A percentile compares a stretch with the other conserved stretches of the same genome.
Conservation (phyloP, 2,797 vertebrate species). For the Hafferia zeledoni region DNA sequence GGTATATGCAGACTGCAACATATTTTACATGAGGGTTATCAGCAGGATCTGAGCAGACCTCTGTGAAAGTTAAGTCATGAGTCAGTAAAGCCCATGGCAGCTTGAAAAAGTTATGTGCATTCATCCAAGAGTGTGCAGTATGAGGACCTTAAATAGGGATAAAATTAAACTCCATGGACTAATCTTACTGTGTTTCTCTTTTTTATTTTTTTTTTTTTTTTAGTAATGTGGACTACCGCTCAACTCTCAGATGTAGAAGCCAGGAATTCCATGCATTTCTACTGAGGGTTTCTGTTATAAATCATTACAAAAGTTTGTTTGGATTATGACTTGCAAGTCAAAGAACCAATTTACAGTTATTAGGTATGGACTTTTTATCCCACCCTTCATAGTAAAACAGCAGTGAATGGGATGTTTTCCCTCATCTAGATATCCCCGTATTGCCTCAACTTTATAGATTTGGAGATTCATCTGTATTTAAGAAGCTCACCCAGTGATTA, state of each 20-base stretch:
- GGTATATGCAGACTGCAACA: not conserved
- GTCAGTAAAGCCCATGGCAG: not conserved
- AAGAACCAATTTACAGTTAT: constrained; percentile 3
- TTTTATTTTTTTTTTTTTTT: not conserved
- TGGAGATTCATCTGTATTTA: not conserved
- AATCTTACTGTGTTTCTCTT: not conserved
- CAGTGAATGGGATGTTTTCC: not conserved
- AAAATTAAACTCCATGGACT: not conserved
- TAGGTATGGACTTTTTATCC: not conserved
- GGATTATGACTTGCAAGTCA: not conserved
- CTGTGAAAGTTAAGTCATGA: not conserved
- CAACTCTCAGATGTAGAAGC: not conserved
- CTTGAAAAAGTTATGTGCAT: not conserved
- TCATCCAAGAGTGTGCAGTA: not conserved
- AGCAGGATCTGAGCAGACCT: not conserved
- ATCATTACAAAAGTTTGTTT: not conserved
- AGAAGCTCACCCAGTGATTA: not conserved
- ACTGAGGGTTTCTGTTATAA: not conserved
- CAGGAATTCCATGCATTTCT: not conserved
- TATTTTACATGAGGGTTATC: not conserved
- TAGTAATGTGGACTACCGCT: not conserved
- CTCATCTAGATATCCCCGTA: not conserved
- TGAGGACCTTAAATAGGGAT: not conserved
- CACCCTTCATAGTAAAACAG: not conserved
- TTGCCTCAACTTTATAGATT: not conserved